phyloP scores from a whole-genome alignment of 2,888 invertebrate genomes.

The Rhagonycha fulva region DNA sequence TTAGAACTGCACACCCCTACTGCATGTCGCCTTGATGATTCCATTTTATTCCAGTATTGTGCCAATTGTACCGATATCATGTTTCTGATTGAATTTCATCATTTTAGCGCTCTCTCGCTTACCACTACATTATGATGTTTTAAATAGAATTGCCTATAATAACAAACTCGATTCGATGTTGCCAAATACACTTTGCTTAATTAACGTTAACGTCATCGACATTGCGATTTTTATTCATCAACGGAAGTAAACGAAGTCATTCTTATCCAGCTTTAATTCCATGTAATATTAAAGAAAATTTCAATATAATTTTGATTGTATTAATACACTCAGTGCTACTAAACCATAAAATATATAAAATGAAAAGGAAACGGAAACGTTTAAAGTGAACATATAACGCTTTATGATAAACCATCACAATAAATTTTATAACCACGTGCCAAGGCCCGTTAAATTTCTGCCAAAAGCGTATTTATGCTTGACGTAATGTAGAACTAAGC shows the following conservation, averaged over 20 bases:
- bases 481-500: conserved; percentile 24
- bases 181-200: not conserved
- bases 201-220: not conserved
- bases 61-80: conserved; percentile 46
- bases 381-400: conserved; percentile 13
- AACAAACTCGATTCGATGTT: not conserved
- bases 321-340: not conserved
- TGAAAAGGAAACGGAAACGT: conserved; percentile 9
- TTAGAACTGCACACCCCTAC: conserved; percentile 38
- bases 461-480: conserved; percentile 24
- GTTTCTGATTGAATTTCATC: conserved; percentile 42
- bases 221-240: not conserved
- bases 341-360: conserved; percentile 7
- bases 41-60: conserved; percentile 40
- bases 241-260: not conserved
- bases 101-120: not conserved
- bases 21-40: conserved; percentile 39
- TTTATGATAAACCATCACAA: conserved; percentile 21
- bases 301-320: not conserved
- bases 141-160: not conserved
- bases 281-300: not conserved
- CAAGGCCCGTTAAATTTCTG: conserved; percentile 22
- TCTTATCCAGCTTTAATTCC: not conserved
- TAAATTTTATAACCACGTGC: conserved; percentile 25
- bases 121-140: not conserved